Base-by-base conservation (phyloP, 1,140 invertebrate genomes). In the Zaprionus ghesquierei region DNA sequence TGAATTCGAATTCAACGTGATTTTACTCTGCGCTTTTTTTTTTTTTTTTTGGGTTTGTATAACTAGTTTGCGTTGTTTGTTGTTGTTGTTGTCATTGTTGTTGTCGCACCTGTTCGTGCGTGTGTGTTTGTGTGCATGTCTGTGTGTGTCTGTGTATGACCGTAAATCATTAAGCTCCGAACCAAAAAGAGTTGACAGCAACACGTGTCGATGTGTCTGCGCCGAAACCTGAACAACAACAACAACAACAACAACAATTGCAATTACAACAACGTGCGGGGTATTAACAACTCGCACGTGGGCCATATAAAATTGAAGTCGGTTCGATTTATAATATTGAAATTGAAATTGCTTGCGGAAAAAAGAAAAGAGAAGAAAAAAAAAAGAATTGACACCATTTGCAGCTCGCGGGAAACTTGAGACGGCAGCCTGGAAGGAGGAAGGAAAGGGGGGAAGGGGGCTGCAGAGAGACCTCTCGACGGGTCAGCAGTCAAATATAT, bases 41-140 rank as follows among this genome's bases (percentile, higher is more conserved):
- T 56, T 41, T 62, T 66, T 50, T 38, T 38, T 41, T 41, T 0
- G n/a, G 35, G 35, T 31, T 41, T 60, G 15, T 44, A 29, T 13
- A 69, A 62, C 70, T 55, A 41, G 64, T 73, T 73, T 60, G 35
- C 15, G 12, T 10, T 54, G 22, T 56, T 59, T 74, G 56, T 64
- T 51, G 65, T 69, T 31, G 44, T 54, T 29, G 68, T 59, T 74
- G 56, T 64, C 44, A 59, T 69, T 31, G 44, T 64, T 59, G 63
- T 65, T 66, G 51, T 66, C 75, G 77, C 82, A 87, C 84, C 84
- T 87, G 82, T 87, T 87, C 13, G 22, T 56, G 33, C 20, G 10
- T 27, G 22, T 66, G 53, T 18, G 35, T 33, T 31, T 78, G 49
- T 62, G 29, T 8, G 22, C 29, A 38, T 20, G 63, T 27, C 9